Evolutionary conservation across 2,888 invertebrate genomes (phyloP).

Genomic region (Gnatocerus cornutus): DNA sequence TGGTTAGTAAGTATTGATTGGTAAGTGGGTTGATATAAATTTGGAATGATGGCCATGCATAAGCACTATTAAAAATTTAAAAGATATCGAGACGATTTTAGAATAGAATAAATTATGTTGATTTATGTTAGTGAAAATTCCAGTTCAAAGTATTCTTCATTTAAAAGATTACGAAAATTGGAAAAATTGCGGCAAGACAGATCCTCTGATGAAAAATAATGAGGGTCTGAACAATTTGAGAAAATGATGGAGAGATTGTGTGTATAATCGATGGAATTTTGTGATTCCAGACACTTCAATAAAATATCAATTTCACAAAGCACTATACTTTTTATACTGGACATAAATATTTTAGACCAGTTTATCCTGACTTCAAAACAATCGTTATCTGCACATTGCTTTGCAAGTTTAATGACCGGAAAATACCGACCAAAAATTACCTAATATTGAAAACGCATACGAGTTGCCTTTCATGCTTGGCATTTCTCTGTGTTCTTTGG

Average conservation of each 20-base stretch:
- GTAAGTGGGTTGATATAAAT: conserved; percentile 14
- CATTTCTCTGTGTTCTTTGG: conserved; percentile 35
- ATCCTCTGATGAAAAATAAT: conserved; percentile 21
- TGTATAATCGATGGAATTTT: conserved; percentile 33
- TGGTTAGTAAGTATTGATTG: conserved; percentile 14
- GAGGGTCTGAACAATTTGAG: conserved; percentile 27
- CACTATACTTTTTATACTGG: conserved; percentile 43
- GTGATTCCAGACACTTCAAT: conserved; percentile 24
- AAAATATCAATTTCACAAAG: conserved; percentile 30
- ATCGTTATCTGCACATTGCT: conserved; percentile 30
- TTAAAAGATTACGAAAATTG: conserved; percentile 23
- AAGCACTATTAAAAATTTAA: conserved; percentile 2
- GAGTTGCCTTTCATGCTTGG: conserved; percentile 22
- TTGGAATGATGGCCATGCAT: background rate
- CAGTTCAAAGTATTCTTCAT: conserved; percentile 18
- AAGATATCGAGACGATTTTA: conserved; percentile 1
- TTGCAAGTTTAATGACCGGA: conserved; percentile 35
- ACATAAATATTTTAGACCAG: conserved; percentile 58
- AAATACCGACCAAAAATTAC: conserved; percentile 33
- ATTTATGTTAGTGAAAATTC: conserved; percentile 30
- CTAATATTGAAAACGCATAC: conserved; percentile 33
- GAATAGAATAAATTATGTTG: conserved; percentile 25
- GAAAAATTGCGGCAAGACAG: conserved; percentile 21
- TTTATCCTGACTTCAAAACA: conserved; percentile 44
- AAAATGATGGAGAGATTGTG: conserved; percentile 19